Conservation (phyloP, 1,140 invertebrate genomes). For the Bombus superbus region DNA sequence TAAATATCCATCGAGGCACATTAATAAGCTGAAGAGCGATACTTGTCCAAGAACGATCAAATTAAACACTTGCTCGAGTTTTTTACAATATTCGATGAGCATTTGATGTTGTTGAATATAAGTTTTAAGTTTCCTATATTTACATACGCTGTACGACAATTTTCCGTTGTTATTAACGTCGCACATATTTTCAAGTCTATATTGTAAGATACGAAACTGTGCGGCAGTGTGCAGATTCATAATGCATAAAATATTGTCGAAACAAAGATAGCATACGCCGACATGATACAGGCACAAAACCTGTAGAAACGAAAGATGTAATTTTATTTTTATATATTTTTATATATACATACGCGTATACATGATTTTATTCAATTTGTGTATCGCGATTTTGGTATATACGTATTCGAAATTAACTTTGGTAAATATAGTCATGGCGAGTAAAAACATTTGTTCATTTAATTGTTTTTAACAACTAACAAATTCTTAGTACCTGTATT, state of each 20-base stretch:
- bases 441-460: too few species aligned
- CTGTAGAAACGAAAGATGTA: not conserved
- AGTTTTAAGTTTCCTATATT: not conserved
- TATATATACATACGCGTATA: too few species aligned
- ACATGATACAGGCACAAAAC: slow-evolving; percentile 15
- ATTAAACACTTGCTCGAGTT: slow-evolving; percentile 49
- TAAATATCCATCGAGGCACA: slow-evolving; percentile 55
- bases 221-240: slow-evolving; percentile 61
- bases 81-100: slow-evolving; percentile 47
- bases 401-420: too few species aligned
- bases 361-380: too few species aligned
- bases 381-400: too few species aligned
- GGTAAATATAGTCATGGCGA: too few species aligned
- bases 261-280: slow-evolving; percentile 61
- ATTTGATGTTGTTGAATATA: slow-evolving; percentile 53
- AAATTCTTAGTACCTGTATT: slow-evolving; percentile 48
- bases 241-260: slow-evolving; percentile 65
- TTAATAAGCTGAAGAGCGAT: slow-evolving; percentile 43
- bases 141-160: fast-evolving
- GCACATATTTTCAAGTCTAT: slow-evolving; percentile 34
- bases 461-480: too few species aligned
- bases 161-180: fast-evolving
- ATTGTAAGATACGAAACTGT: slow-evolving; percentile 66
- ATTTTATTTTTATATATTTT: not conserved
- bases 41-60: slow-evolving; percentile 44